phyloP scores from a whole-genome alignment of 2,113 vertebrate species.

The Nanorana parkeri region DNA sequence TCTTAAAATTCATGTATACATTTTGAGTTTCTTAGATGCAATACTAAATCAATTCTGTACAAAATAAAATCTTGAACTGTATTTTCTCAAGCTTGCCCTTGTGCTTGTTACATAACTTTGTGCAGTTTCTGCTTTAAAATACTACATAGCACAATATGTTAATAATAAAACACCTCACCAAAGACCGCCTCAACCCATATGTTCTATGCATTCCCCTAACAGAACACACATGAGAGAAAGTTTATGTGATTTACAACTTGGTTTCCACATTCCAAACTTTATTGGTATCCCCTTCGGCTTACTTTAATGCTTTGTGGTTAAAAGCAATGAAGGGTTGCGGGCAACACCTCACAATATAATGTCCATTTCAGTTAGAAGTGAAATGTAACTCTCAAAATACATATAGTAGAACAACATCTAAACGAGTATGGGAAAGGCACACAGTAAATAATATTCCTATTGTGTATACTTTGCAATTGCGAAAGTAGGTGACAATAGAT shows the following conservation, averaged over 20 bases:
- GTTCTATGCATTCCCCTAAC: not conserved
- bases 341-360: slow-evolving; percentile 3
- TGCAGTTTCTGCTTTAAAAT: not conserved
- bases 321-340: slow-evolving; percentile 5
- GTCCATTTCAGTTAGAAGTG: not conserved
- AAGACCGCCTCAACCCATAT: not conserved
- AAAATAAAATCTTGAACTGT: too few species aligned
- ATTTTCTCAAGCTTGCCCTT: not conserved
- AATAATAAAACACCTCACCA: not conserved
- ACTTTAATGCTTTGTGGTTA: slow-evolving; percentile 20
- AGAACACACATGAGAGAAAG: not conserved
- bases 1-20: too few species aligned
- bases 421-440: not conserved
- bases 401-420: not conserved
- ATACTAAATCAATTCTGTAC: too few species aligned
- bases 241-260: slow-evolving; percentile 3
- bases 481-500: too few species aligned
- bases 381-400: not conserved
- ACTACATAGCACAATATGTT: not conserved
- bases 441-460: too few species aligned
- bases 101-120: not conserved
- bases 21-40: too few species aligned
- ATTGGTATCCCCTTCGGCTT: not conserved
- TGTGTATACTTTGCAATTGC: too few species aligned
- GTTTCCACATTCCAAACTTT: slow-evolving; percentile 9